A percentile compares a stretch with the other conserved stretches of the same genome.
Conservation (phyloP, 2,113 vertebrate species). For the Cromileptes altivelis region DNA sequence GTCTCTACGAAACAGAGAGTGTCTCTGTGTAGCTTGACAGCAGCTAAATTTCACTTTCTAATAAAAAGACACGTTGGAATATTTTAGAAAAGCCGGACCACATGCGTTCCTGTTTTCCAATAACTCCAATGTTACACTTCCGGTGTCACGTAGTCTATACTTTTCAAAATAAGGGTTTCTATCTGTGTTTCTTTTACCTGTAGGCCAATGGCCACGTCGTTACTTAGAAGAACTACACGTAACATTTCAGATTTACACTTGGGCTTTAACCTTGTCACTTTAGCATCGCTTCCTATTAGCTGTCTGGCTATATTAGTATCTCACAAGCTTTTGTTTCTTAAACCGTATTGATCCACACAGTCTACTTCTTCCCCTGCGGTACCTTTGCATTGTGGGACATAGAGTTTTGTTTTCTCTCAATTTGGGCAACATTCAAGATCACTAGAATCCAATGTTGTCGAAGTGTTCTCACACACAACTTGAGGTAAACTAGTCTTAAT, state of each 20-base stretch:
- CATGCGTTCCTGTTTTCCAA: slow-evolving; percentile 28
- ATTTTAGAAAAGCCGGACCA: background rate
- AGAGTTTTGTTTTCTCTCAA: background rate
- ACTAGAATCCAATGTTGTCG: background rate
- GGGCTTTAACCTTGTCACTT: background rate
- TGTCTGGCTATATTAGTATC: background rate
- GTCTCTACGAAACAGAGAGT: background rate
- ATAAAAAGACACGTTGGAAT: background rate
- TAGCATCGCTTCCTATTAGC: background rate
- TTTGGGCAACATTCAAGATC: slow-evolving; percentile 55
- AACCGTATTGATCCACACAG: background rate
- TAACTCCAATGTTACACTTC: slow-evolving; percentile 16
- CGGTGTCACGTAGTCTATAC: background rate
- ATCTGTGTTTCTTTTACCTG: background rate
- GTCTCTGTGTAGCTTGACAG: background rate
- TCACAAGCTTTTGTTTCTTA: background rate
- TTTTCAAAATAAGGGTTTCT: slow-evolving; percentile 34
- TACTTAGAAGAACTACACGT: background rate
- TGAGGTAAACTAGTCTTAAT: too few relatives aligned
- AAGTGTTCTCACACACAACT: background rate
- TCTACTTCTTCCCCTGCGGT: slow-evolving; percentile 14
- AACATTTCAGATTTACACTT: background rate
- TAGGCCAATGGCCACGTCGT: background rate
- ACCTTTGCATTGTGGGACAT: slow-evolving; percentile 48
- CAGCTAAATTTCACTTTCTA: background rate